Evolutionary conservation across 2,113 vertebrate species (phyloP), one percentile per base, ranked within the genome.

Genomic region (Mesembrinibis cayennensis): DNA sequence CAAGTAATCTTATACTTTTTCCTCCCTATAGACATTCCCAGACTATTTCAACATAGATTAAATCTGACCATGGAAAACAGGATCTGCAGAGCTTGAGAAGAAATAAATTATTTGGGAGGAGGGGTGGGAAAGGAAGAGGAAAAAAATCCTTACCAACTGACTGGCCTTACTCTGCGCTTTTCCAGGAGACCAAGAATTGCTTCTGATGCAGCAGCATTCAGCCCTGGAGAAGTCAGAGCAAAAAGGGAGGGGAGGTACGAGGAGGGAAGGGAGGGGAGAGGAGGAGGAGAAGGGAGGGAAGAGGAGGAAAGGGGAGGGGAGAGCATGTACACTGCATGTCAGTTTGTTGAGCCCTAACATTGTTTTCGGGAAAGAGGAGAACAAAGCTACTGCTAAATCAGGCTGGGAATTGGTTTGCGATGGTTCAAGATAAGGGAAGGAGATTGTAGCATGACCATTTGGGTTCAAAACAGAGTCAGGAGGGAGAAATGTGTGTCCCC

Each of bases 111-210:
- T 72, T 63, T 52, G 50, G 25, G 42, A 79, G 52, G 11, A 82
- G 10, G 17, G 40, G 12, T 42, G 32, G 62, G 56, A 84, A 94
- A 89, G 38, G 65, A 95, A 94, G 53, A 62, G 63, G 82, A 65
- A 86, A 70, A 85, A 78, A 59, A 40, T 65, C 97, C 97, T 98
- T 98, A 97, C 97, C 86, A 93, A 38, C 34, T 59, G 78, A 76
- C 70, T 82, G 83, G 82, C 50, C 91, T 91, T 96, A 95, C 92
- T 88, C 67, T 95, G 95, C 94, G 73, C 96, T 97, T 93, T 90
- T 91, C 92, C 95, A 97, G 85, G 67, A 96, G 96, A 96, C 26
- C 91, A 95, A 80, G 76, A 97, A 96, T 93, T 88, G 93, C 76
- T 94, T 87, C 63, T 93, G 95, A 93, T 95, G 95, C 95, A 96